These are phyloP conservation scores for Heteromormyrus szaboi DNA, from an alignment of 2,797 vertebrate genomes.

Conservation along the genomic window DNA sequence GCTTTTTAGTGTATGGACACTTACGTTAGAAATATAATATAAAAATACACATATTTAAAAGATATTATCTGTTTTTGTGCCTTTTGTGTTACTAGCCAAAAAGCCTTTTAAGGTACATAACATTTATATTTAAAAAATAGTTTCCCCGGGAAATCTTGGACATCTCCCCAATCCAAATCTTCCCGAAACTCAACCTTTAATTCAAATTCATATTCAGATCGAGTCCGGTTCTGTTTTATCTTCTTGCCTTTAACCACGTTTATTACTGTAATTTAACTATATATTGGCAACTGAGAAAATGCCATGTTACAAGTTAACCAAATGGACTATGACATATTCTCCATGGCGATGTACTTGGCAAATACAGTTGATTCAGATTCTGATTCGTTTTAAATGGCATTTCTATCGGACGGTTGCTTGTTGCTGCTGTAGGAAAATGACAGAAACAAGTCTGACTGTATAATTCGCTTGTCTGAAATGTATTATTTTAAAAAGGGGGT, in stretches of 20 bases:
- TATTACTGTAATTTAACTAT: background rate
- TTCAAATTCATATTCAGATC: background rate
- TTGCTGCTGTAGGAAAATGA: slow-evolving; percentile 25
- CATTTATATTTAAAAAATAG: background rate
- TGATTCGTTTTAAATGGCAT: background rate
- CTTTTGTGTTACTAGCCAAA: background rate
- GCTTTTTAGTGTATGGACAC: background rate
- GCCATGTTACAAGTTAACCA: background rate
- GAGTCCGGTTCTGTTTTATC: background rate
- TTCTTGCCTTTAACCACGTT: background rate
- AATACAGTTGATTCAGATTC: background rate
- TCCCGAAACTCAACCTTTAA: background rate
- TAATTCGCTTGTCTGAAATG: slow-evolving; percentile 25
- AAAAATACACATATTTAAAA: background rate
- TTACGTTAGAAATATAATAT: background rate
- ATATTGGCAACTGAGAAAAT: background rate
- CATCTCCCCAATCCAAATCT: background rate
- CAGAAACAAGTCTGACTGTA: slow-evolving; percentile 15
- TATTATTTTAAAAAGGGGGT: slow-evolving; percentile 19
- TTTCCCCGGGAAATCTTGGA: background rate
- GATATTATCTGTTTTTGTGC: background rate
- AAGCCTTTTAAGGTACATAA: background rate
- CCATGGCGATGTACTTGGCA: background rate
- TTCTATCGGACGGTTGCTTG: slow-evolving; percentile 20
- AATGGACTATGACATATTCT: background rate